Evolutionary conservation across 2,797 vertebrate species (phyloP), one percentile per base, ranked within the genome.

Genomic region (Hydrolagus colliei): DNA sequence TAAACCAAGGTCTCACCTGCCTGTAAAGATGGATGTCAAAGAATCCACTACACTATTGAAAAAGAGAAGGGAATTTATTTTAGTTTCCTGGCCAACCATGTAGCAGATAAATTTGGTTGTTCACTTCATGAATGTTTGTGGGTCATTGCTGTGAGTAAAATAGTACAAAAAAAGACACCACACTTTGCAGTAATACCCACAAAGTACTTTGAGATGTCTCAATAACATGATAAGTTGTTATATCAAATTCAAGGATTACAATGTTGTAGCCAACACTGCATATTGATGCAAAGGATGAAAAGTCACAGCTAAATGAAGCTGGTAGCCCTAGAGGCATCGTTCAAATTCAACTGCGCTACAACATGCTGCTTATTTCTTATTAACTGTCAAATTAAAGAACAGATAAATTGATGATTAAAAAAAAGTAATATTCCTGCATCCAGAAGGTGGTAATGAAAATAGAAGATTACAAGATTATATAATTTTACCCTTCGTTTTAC

Each of bases 331-430:
- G 6, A 92, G 90, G 91, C 91, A 86, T 90, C 86, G 63, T 92
- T 92, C 87, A 86, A 87, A 90, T 87, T 65, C 89, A 90, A 91
- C 88, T 91, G 86, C 92, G 89, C 89, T 88, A 84, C 89, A 87
- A 87, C 92, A 90, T 85, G 86, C 89, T 90, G 85, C 88, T 93
- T 88, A 90, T 87, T 85, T 92, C 92, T 88, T 89, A 90, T 92
- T 91, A 92, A 91, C 80, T 84, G 90, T 88, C 89, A 92, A 93
- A 92, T 92, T 90, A 92, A 90, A 87, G 89, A 88, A 87, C 86
- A 87, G 90, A 90, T 91, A 90, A 92, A 92, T 88, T 87, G 87
- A 86, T 8, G 87, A 91, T 90, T 90, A 87, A 89, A 80, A 88
- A 90, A 41, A 87, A 89, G 72, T 52, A 72, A 86, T 61, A 62